Conservation (phyloP, 1,140 invertebrate species). For the Platorchestia sp. region DNA sequence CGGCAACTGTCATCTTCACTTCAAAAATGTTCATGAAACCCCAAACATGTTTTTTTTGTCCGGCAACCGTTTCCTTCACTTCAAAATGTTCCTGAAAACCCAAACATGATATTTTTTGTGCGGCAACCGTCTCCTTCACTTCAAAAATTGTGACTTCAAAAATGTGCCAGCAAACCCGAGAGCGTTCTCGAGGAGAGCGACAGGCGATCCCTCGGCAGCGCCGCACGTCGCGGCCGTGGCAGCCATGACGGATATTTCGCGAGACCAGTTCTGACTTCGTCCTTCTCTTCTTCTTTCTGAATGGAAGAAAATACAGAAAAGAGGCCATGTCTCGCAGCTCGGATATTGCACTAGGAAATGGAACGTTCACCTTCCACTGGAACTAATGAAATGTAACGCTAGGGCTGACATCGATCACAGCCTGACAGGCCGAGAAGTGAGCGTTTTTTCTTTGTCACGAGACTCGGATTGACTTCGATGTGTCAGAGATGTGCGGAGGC, state of each 20-base stretch:
- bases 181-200: not conserved
- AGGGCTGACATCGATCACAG: not conserved
- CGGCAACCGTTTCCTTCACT: too few species aligned
- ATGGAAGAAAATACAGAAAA: not conserved
- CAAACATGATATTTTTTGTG: too few species aligned
- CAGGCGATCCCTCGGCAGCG: not conserved
- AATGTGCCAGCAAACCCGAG: not conserved
- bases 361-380: not conserved
- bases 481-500: not conserved
- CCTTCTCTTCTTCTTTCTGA: not conserved
- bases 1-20: not conserved
- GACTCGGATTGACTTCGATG: not conserved
- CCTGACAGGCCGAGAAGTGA: not conserved
- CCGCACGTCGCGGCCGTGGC: not conserved
- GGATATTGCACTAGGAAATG: constrained; percentile 37
- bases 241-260: not conserved
- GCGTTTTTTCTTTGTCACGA: not conserved
- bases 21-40: not conserved
- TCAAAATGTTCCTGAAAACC: not conserved
- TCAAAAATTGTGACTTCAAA: too few species aligned
- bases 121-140: too few species aligned
- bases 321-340: not conserved
- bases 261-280: not conserved
- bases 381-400: constrained; percentile 17
- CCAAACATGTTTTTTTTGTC: too few species aligned